phyloP scores from a whole-genome alignment of 2,113 vertebrate genomes.

The Tringa solitaria region DNA sequence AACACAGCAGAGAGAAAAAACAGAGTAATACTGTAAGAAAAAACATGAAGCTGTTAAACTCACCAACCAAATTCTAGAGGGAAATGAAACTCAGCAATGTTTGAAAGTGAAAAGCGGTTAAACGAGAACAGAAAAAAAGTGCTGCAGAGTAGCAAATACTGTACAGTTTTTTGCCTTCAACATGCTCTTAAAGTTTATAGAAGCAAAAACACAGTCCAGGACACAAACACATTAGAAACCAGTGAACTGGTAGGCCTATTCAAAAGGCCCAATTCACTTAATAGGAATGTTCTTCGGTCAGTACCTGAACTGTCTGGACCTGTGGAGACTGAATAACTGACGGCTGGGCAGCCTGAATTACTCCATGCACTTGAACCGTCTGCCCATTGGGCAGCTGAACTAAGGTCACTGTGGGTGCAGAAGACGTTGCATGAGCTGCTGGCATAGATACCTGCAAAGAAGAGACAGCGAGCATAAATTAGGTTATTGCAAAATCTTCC shows the following conservation, averaged over 20 bases:
- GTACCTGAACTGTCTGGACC: conserved; percentile 96
- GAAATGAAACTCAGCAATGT: conserved; percentile 16
- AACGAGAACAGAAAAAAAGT: neutral
- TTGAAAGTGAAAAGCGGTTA: conserved; percentile 21
- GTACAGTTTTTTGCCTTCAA: neutral
- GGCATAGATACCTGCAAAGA: conserved; percentile 88
- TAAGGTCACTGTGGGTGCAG: conserved; percentile 90
- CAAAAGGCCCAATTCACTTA: neutral
- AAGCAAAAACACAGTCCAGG: neutral
- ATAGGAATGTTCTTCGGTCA: conserved; percentile 43
- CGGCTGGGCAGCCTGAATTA: conserved; percentile 97
- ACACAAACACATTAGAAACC: neutral
- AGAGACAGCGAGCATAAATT: neutral
- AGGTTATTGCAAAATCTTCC: neutral
- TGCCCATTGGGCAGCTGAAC: conserved; percentile 98
- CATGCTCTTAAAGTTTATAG: neutral
- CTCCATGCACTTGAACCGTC: conserved; percentile 97
- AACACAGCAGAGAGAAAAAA: neutral
- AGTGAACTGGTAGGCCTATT: neutral
- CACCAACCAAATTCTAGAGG: neutral
- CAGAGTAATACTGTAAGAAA: neutral
- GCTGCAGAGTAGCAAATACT: neutral
- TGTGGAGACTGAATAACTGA: conserved; percentile 99
- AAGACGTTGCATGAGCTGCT: conserved; percentile 86
- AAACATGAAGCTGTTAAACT: neutral